Evolutionary conservation across 2,113 vertebrate genomes (phyloP).

Genomic region (Limnothrissa miodon): DNA sequence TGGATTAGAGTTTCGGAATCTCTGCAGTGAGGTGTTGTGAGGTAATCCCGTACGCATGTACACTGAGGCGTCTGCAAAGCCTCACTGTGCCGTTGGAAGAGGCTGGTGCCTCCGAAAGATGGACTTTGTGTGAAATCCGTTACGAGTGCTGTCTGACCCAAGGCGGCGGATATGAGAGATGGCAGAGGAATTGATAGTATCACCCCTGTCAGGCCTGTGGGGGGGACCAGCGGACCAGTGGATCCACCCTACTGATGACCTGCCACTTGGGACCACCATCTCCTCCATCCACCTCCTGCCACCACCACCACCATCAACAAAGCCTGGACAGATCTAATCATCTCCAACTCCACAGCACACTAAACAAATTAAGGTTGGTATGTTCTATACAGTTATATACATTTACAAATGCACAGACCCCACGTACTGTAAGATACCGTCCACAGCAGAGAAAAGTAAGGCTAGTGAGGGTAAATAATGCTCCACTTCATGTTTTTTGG

Average conservation of each 20-base stretch:
- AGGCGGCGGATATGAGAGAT: constrained; percentile 50
- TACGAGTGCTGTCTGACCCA: constrained; percentile 1
- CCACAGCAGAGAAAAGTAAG: no score
- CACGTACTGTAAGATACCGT: no score
- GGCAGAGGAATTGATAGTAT: constrained; percentile 59
- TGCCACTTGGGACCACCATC: constrained; percentile 51
- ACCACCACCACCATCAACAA: neutral
- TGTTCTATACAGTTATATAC: neutral
- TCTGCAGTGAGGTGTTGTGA: neutral
- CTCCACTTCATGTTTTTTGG: neutral
- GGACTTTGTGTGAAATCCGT: neutral
- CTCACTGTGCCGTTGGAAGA: neutral
- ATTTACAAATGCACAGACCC: neutral
- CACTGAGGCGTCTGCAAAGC: neutral
- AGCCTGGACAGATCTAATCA: neutral
- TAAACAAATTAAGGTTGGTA: neutral
- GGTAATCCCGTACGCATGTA: neutral
- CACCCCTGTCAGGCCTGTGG: constrained; percentile 36
- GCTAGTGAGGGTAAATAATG: no score
- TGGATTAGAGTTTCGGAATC: neutral
- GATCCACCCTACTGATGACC: constrained; percentile 71
- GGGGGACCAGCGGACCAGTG: neutral
- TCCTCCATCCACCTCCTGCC: neutral
- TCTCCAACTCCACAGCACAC: constrained; percentile 12
- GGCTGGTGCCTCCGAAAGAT: constrained; percentile 22